phyloP scores from a whole-genome alignment of 2,888 invertebrate species.

The Idaea aversata region DNA sequence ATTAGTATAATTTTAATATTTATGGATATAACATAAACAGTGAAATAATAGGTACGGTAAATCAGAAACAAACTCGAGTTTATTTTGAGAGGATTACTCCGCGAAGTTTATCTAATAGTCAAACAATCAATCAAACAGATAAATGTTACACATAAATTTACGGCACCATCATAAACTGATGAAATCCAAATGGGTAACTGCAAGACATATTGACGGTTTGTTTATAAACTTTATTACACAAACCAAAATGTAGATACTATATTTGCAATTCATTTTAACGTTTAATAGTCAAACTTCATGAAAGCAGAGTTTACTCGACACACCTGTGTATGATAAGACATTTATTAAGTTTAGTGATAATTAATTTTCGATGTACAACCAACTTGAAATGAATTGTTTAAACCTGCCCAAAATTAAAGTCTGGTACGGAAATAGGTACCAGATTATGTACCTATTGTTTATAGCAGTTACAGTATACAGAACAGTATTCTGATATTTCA shows the following conservation, averaged over 20 bases:
- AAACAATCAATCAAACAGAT: constrained; percentile 12
- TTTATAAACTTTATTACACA: constrained; percentile 15
- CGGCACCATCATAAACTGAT: constrained; percentile 12
- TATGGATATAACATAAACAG: neutral
- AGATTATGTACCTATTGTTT: no score
- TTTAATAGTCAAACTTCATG: neutral
- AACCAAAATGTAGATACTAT: neutral
- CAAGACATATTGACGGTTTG: constrained; percentile 13
- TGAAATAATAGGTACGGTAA: constrained; percentile 2
- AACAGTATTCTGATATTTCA: neutral
- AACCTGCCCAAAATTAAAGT: no score
- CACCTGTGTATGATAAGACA: neutral
- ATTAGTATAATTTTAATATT: neutral
- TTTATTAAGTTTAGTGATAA: no score
- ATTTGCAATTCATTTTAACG: neutral
- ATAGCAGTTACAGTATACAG: no score
- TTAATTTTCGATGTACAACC: no score
- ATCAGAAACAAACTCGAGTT: constrained; percentile 1
- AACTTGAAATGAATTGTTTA: no score
- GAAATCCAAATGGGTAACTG: constrained; percentile 5
- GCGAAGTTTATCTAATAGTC: neutral
- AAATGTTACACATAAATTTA: constrained; percentile 3
- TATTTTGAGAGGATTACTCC: constrained; percentile 4
- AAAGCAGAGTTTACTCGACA: neutral
- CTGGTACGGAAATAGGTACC: no score